phyloP scores from a whole-genome alignment of 2,797 vertebrate genomes.

The Rhabdomys pumilio region DNA sequence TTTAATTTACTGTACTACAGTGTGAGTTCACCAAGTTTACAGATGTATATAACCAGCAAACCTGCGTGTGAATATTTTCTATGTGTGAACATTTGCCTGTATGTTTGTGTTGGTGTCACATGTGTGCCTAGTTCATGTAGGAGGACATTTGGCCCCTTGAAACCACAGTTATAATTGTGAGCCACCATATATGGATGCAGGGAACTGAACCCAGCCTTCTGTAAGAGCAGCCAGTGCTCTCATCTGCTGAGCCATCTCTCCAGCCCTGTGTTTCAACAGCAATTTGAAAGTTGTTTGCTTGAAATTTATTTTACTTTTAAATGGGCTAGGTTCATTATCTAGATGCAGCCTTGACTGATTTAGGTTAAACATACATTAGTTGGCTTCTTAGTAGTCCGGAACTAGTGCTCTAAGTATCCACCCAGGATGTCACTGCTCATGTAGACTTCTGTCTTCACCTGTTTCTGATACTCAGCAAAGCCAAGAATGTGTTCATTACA shows the following conservation, averaged over 20 bases:
- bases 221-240: not conserved
- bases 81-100: not conserved
- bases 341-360: not conserved
- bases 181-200: not conserved
- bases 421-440: accelerated
- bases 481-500: not conserved
- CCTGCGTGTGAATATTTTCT: not conserved
- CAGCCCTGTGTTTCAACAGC: not conserved
- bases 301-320: not conserved
- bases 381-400: too few species aligned
- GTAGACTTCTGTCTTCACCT: accelerated
- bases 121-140: not conserved
- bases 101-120: not conserved
- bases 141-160: not conserved
- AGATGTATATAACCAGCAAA: not conserved
- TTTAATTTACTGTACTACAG: not conserved
- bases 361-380: not conserved
- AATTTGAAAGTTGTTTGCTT: not conserved
- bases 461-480: not conserved
- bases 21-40: not conserved
- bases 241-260: not conserved
- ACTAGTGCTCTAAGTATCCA: not conserved
- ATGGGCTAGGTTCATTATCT: not conserved
- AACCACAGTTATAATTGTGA: not conserved
- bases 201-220: not conserved